Base-by-base conservation (phyloP, 2,797 vertebrate genomes). In the Epinephelus awoara region DNA sequence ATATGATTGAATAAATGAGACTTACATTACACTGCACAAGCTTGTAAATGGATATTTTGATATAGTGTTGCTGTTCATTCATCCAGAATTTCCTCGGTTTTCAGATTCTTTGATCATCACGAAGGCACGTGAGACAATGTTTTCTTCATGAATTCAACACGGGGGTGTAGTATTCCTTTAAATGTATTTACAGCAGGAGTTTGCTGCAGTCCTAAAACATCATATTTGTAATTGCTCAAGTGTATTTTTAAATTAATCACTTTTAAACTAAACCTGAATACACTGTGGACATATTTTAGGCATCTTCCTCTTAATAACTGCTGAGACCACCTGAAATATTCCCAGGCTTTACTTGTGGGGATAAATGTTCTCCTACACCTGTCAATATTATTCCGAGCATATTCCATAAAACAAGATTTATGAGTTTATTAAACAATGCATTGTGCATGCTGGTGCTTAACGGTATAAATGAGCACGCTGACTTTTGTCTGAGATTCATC, bases 401-500 rank as follows among this genome's bases (percentile, higher is more conserved):
- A 56, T 65, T 83, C 40, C 19, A 62, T 34, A 63, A 34, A 64
- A 21, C 27, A 58, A 65, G 66, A 88, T 80, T 52, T 61, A 83
- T 70, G 38, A 47, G 19, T 52, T 64, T 40, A 64, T 78, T 29
- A 72, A 50, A 47, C 38, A 71, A 70, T 77, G 21, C 23, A 34
- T 14, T 42, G 40, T 15, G 65, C 34, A 49, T 46, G 38, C 59
- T 58, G 21, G 9, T 38, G 72, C 69, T 71, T 55, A 42, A 46
- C 10, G 0, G 1, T 72, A 54, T 50, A 80, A 85, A 77, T 66
- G 63, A 75, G 49, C 44, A 64, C 19, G 38, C 44, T 46, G 23
- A 72, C 46, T 51, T 57, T 62, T 34, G 44, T 65, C 64, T 18
- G 61, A 81, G 59, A 81, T 88, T 75, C 40, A 84, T 74, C 29